These are phyloP conservation scores for Anguilla anguilla DNA, from an alignment of 2,797 vertebrate species.

Conservation along the genomic window DNA sequence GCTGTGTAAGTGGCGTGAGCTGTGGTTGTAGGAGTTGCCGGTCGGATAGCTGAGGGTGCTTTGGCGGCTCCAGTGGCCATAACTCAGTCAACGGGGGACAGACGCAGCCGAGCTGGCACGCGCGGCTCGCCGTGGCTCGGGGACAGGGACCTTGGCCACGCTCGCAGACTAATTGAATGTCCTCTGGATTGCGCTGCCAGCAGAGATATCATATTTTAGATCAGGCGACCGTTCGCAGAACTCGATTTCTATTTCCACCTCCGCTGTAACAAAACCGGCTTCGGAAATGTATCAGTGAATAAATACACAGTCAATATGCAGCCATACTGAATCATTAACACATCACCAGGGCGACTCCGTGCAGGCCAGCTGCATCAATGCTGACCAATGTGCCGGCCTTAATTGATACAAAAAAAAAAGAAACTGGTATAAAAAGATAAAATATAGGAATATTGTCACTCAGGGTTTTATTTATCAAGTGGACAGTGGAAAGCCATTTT, in stretches of 20 bases:
- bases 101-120: slow-evolving; percentile 63
- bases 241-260: neutral
- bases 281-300: neutral
- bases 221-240: neutral
- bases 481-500: slow-evolving; percentile 55
- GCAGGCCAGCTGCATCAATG: neutral
- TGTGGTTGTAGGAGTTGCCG: slow-evolving; percentile 57
- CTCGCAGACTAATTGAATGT: slow-evolving; percentile 65
- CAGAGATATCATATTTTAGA: slow-evolving; percentile 21
- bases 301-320: neutral
- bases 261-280: neutral
- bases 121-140: slow-evolving; percentile 57
- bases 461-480: slow-evolving; percentile 61
- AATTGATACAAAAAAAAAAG: slow-evolving; percentile 39
- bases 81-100: slow-evolving; percentile 65
- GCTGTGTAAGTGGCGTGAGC: slow-evolving; percentile 54
- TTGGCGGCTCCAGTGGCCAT: slow-evolving; percentile 50
- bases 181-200: slow-evolving; percentile 36
- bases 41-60: slow-evolving; percentile 54
- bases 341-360: neutral
- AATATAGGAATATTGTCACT: slow-evolving; percentile 47
- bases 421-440: slow-evolving; percentile 45
- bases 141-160: slow-evolving; percentile 62
- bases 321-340: neutral
- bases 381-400: slow-evolving; percentile 24